Evolutionary conservation across 1,140 invertebrate genomes (phyloP).

Genomic region (Alviniconcha marisindica): DNA sequence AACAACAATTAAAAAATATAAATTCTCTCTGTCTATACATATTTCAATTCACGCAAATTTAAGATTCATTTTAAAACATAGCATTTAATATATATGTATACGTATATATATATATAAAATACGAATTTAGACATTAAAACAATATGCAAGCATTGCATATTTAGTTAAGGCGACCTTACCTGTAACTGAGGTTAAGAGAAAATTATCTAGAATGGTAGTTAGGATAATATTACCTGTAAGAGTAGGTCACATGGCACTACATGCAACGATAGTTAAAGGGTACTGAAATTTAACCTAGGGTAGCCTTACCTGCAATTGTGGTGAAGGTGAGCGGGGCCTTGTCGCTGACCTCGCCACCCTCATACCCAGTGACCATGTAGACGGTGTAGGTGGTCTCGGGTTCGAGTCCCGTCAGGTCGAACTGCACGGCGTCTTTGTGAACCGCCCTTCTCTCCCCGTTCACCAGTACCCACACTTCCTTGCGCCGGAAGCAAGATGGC

Average conservation of each 20-base stretch:
- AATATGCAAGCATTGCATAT: too few relatives aligned
- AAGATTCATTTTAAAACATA: too few relatives aligned
- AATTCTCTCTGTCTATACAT: too few relatives aligned
- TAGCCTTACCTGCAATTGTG: neutral
- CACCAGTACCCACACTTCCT: neutral
- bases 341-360: neutral
- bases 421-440: neutral
- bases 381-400: neutral
- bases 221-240: neutral
- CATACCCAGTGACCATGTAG: neutral
- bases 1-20: too few relatives aligned
- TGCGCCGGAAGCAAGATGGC: conserved; percentile 14
- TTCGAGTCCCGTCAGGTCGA: neutral
- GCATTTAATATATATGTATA: too few relatives aligned
- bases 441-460: neutral
- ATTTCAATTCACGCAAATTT: too few relatives aligned
- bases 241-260: neutral
- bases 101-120: too few relatives aligned
- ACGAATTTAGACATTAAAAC: too few relatives aligned
- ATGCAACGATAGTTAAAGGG: neutral
- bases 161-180: neutral
- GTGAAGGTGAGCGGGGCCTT: neutral
- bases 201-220: neutral
- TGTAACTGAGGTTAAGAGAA: neutral
- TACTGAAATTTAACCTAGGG: neutral